phyloP scores from a whole-genome alignment of 2,797 vertebrate genomes.

The Florisuga fusca region DNA sequence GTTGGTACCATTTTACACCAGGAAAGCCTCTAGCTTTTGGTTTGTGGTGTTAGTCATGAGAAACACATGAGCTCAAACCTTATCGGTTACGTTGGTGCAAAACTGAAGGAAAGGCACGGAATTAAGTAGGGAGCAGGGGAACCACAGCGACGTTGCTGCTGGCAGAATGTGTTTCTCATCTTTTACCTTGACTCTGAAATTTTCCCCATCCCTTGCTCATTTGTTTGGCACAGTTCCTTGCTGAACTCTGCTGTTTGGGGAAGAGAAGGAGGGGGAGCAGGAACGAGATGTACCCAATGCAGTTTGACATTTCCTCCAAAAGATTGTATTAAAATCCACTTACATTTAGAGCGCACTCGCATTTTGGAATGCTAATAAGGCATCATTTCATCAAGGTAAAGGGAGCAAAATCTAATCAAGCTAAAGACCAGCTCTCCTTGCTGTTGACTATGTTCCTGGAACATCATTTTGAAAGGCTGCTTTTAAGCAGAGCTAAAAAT shows the following conservation, averaged over 20 bases:
- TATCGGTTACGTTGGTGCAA: rapidly evolving
- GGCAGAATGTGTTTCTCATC: conserved; percentile 28
- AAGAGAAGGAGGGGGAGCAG: background rate
- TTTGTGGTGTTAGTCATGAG: background rate
- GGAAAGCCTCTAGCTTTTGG: background rate
- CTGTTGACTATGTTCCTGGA: conserved; percentile 55
- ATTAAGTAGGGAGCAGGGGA: background rate
- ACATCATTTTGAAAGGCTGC: conserved; percentile 63
- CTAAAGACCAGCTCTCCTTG: conserved; percentile 26
- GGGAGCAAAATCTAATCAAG: conserved; percentile 74
- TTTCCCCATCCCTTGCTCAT: conserved; percentile 48
- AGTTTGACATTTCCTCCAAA: conserved; percentile 78
- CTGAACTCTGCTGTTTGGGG: conserved; percentile 68
- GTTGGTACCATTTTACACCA: background rate
- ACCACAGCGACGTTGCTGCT: background rate
- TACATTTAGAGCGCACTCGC: conserved; percentile 72
- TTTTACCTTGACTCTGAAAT: conserved; percentile 72
- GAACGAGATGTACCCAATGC: conserved; percentile 35
- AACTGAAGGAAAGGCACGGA: background rate
- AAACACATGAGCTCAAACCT: background rate
- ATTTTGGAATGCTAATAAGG: conserved; percentile 80
- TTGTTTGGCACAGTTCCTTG: conserved; percentile 69
- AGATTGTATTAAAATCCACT: conserved; percentile 80
- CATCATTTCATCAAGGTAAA: conserved; percentile 77
- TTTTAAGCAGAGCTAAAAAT: conserved; percentile 59